These are phyloP conservation scores for Alloplasta piceator DNA, from an alignment of 2,888 invertebrate species.

Conservation along the genomic window DNA sequence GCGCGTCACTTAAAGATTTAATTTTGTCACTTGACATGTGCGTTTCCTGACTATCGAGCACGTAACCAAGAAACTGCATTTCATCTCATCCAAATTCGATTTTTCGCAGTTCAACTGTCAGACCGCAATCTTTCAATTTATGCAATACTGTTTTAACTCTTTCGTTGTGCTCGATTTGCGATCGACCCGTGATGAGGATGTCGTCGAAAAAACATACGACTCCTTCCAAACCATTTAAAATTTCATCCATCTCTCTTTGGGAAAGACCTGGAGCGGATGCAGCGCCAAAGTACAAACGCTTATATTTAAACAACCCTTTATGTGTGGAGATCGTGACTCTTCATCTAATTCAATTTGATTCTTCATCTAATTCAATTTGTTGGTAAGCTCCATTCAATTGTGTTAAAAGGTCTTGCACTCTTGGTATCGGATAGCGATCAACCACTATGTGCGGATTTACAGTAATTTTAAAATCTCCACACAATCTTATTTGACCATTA, in stretches of 20 bases:
- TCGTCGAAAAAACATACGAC: neutral
- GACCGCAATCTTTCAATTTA: neutral
- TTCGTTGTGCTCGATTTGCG: neutral
- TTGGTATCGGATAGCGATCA: conserved; percentile 36
- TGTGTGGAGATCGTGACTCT: neutral
- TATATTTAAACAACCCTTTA: neutral
- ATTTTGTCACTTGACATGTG: neutral
- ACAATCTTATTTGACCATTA: conserved; percentile 70
- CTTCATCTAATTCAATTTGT: conserved; percentile 1
- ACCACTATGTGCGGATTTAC: conserved; percentile 59
- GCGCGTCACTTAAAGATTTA: neutral
- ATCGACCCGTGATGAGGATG: neutral
- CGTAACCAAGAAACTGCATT: neutral
- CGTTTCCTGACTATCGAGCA: neutral
- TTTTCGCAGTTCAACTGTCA: neutral
- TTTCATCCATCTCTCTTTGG: neutral
- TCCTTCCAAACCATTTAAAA: neutral
- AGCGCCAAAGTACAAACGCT: neutral
- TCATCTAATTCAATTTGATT: no score
- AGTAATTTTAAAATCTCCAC: conserved; percentile 69
- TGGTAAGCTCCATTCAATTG: conserved; percentile 8
- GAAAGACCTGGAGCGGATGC: neutral
- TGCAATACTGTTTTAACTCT: neutral
- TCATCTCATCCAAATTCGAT: neutral
- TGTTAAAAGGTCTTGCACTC: conserved; percentile 8